These are phyloP conservation scores for Agrotis clavis DNA, from an alignment of 2,888 invertebrate species.

Conservation along the genomic window DNA sequence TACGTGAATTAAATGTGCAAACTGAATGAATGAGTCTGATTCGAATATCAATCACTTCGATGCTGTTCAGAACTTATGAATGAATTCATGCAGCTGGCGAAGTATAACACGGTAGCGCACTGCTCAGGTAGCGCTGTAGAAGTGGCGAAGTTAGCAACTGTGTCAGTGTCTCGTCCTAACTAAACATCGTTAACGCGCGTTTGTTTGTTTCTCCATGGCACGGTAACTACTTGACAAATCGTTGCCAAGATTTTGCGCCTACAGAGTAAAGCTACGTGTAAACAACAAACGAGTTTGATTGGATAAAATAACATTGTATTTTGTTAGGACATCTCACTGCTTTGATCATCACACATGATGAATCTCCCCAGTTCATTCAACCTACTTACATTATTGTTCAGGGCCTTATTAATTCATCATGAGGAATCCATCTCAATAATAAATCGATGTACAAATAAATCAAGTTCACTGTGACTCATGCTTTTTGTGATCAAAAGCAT, in stretches of 20 bases:
- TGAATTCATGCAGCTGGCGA: conserved; percentile 13
- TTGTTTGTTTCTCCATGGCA: conserved; percentile 27
- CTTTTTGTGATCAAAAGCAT: conserved; percentile 20
- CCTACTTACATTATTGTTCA: conserved; percentile 5
- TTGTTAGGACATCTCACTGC: conserved; percentile 25
- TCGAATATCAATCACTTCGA: conserved; percentile 38
- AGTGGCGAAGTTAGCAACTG: conserved; percentile 1
- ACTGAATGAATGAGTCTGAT: conserved; percentile 19
- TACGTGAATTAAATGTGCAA: conserved; percentile 31
- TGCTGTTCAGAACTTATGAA: conserved; percentile 18
- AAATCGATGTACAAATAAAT: conserved; percentile 21
- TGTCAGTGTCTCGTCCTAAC: conserved; percentile 5
- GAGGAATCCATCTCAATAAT: conserved; percentile 7
- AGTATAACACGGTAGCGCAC: neutral
- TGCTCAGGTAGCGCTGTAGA: neutral
- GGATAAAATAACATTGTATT: conserved; percentile 28
- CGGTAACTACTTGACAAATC: conserved; percentile 24
- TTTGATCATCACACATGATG: conserved; percentile 10
- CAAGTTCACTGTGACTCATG: conserved; percentile 13
- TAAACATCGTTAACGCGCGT: conserved; percentile 27
- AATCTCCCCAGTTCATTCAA: conserved; percentile 40
- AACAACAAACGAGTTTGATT: conserved; percentile 6
- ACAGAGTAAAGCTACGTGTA: neutral
- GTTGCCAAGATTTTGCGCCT: conserved; percentile 40
- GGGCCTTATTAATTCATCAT: conserved; percentile 9